Evolutionary conservation across 2,888 invertebrate species (phyloP).

Genomic region (Imbricaverruca yamaguchii): DNA sequence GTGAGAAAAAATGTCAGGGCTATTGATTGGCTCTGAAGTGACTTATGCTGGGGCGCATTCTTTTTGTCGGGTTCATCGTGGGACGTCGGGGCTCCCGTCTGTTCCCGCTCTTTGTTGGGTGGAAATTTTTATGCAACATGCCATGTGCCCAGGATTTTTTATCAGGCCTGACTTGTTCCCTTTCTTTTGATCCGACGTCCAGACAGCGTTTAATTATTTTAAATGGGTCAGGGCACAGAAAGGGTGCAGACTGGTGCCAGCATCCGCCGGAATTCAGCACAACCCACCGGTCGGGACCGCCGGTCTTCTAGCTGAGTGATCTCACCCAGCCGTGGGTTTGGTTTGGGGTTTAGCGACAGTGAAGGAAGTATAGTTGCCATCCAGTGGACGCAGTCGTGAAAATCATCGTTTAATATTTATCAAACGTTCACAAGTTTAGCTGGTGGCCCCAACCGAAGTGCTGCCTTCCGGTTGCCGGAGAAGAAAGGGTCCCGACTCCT

Average conservation of each 20-base stretch:
- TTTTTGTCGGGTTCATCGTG: background rate
- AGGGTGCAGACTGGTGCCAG: background rate
- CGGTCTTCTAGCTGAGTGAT: no score
- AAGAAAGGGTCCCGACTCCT: background rate
- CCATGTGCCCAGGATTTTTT: background rate
- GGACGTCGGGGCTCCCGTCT: background rate
- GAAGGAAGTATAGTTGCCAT: no score
- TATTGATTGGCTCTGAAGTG: conserved; percentile 1
- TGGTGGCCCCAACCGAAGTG: no score
- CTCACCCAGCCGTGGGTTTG: no score
- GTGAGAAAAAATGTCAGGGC: conserved; percentile 12
- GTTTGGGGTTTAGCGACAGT: no score
- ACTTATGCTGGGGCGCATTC: background rate
- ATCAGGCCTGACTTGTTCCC: background rate
- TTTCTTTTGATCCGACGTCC: background rate
- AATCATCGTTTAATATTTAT: no score
- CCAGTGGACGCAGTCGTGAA: no score
- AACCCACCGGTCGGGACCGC: background rate
- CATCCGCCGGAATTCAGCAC: background rate
- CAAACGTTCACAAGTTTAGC: no score
- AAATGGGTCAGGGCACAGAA: background rate
- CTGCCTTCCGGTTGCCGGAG: no score
- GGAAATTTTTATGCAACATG: conserved; percentile 12
- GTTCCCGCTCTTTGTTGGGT: background rate
- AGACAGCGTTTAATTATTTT: conserved; percentile 10